A percentile compares a stretch with the other conserved stretches of the same genome.
These are phyloP conservation scores for Tachycineta bicolor DNA, from an alignment of 2,113 vertebrate species.

Conservation along the genomic window DNA sequence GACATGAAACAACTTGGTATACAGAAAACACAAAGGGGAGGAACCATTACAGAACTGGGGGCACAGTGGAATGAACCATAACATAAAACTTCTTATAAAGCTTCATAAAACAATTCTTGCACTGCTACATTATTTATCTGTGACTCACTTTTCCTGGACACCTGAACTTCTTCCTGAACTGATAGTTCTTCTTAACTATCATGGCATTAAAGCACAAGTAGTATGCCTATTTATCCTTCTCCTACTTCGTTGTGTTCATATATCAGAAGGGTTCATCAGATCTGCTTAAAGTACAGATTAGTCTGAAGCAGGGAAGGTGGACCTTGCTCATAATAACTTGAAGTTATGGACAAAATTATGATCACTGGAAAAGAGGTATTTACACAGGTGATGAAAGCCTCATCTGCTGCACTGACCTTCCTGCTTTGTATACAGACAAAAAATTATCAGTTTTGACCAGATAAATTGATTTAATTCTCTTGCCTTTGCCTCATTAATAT, in stretches of 20 bases:
- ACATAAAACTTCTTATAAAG: no score
- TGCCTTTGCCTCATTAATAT: background rate
- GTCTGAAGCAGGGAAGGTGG: background rate
- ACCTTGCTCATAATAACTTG: background rate
- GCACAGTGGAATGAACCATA: no score
- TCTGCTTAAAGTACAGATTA: background rate
- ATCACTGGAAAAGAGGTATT: background rate
- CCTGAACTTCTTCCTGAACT: background rate
- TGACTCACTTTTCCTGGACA: background rate
- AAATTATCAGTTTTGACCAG: background rate
- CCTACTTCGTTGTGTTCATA: background rate
- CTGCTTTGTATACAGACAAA: background rate
- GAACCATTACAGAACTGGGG: no score
- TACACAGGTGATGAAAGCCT: background rate
- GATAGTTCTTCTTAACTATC: background rate
- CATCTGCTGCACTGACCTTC: background rate
- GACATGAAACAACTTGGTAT: no score
- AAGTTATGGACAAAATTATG: background rate
- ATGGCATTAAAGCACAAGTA: background rate
- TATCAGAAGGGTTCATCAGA: background rate
- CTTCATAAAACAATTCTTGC: no score
- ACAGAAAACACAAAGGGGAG: no score
- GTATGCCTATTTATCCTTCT: background rate
- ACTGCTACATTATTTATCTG: background rate
- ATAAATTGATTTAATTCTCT: background rate